Evolutionary conservation across 2,888 invertebrate species (phyloP), one percentile per base, ranked within the genome.

Genomic region (Anthrax anthrax): DNA sequence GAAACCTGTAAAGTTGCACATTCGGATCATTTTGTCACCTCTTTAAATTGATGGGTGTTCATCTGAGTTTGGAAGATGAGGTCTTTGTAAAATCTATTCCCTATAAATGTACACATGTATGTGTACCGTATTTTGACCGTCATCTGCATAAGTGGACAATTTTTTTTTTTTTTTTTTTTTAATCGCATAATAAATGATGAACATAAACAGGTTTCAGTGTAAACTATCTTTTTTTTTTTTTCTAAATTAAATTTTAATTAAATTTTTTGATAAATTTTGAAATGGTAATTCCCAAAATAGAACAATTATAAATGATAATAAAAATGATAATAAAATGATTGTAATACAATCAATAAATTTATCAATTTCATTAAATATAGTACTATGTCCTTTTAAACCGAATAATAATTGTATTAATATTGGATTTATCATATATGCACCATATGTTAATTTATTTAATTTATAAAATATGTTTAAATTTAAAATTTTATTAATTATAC

Each of bases 351-450:
- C 59, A 46, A 51, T 52, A 14, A 47, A 53, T 17, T 61, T 57
- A 18, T 55, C 54, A 13, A 59, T 50, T 50, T 61, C 60, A 48
- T 53, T 58, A 46, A 61, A 61, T 40, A 50, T 51, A 18, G 59
- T 60, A 41, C 59, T 53, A 34, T 61, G 56, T 18, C 55, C 54
- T 43, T 58, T 56, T 23, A 57, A 27, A 10, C 57, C 61, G 41
- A 58, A 62, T 32, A 55, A 43, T 19, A 50, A 42, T 18, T 58
- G 47, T 42, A 61, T 56, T 16, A 59, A 42, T 17, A 60, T 51
- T 27, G 63, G 63, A 14, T 59, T 58, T 40, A 61, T 18, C 60
- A 63, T 58, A 45, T 61, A 63, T 46, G 61, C 56, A 46, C 58
- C 57, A 48, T 54, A 63, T 47, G 58, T 60, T 48, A 60, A 58